Evolutionary conservation across 2,113 vertebrate species (phyloP).

Genomic region (Eulemur rufifrons): DNA sequence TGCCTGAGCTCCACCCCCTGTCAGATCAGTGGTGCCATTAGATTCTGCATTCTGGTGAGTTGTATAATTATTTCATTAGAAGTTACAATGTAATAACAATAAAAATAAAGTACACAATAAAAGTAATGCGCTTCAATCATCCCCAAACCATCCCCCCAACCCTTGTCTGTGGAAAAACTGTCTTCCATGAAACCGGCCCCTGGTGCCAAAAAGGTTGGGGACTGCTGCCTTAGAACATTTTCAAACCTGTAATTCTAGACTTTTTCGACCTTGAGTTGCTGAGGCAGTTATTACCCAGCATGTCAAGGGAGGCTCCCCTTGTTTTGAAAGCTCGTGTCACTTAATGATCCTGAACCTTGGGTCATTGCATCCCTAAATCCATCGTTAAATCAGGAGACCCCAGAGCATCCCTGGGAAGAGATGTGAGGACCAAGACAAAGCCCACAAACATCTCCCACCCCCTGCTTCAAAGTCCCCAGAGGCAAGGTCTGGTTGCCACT

Average conservation of each 20-base stretch:
- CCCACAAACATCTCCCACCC: neutral
- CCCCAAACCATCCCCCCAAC: too few relatives aligned
- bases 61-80: too few relatives aligned
- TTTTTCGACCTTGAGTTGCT: neutral
- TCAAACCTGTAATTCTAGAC: neutral
- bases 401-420: neutral
- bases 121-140: too few relatives aligned
- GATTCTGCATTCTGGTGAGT: too few relatives aligned
- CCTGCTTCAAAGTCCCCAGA: neutral
- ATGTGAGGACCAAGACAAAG: neutral
- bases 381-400: neutral
- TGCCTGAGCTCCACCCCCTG: too few relatives aligned
- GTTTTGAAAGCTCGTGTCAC: neutral
- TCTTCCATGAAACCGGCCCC: too few relatives aligned
- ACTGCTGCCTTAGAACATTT: neutral
- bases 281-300: neutral
- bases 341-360: neutral
- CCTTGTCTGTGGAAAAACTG: too few relatives aligned
- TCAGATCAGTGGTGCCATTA: too few relatives aligned
- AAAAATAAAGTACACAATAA: too few relatives aligned
- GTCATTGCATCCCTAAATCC: neutral
- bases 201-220: too few relatives aligned
- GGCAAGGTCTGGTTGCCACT: neutral
- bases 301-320: neutral
- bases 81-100: too few relatives aligned